Evolutionary conservation across 2,888 invertebrate genomes (phyloP), one percentile per base, ranked within the genome.

Genomic region (Caenorhabditis imperialis): DNA sequence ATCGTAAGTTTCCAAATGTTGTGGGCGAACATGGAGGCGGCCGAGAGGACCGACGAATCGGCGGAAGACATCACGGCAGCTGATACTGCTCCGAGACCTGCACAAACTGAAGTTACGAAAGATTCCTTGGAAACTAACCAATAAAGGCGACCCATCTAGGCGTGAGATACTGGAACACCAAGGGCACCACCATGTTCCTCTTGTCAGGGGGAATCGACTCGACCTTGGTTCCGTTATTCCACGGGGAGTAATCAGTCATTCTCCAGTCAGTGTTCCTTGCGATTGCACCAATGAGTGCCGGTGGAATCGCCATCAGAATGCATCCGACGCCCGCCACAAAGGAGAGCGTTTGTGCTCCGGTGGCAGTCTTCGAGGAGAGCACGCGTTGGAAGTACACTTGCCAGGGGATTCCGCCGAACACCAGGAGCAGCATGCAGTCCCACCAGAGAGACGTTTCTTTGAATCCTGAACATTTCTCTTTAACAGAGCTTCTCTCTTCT

Each of bases 1-100:
- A 99, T 95, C 88, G 98, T 95, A 89, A 96, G 92, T 90, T 94
- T 96, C 92, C 98, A 98, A 83, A 99, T 94, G 90, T 99, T 99
- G 89, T 97, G 92, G 75, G 98, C 97, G 89, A 99, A 99, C 98
- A 99, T 98, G 27, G 97, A 96, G 83, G 95, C 95, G 3, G 98
- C 98, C 22, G 97, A 96, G 20, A 99, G 91, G 54, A 99, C 95
- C 83, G 97, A 97, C 58, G 98, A 98, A 90, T 99, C 98, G 0
- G 98, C 98, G 0, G 97, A 97, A 37, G 97, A 97, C 98, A 99
- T 99, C 79, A 99, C 98, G 20, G 98, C 98, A 1, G 98, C 99
- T 0, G 97, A 97, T 7, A 99, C 96, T 7, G 98, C 98, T 0
- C 99, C 99, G 78, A 99, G 92, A 10, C 86, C 84, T 83, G 53